Conservation (phyloP, 2,797 vertebrate genomes). For the Chloroceryle amazona region DNA sequence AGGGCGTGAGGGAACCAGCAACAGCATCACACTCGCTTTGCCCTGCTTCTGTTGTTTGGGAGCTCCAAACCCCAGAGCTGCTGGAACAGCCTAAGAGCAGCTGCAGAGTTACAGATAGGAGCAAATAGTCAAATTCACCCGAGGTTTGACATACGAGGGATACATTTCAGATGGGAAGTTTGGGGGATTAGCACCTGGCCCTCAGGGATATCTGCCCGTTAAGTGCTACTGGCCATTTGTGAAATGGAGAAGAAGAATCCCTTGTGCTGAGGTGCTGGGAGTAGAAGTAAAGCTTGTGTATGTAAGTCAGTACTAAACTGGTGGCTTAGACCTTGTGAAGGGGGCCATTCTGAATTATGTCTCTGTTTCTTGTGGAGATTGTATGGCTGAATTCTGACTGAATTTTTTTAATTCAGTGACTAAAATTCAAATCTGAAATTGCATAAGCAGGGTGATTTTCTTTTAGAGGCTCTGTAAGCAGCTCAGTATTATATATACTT, state of each 20-base stretch:
- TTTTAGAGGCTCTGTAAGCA: not conserved
- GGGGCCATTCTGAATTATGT: not conserved
- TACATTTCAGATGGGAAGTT: not conserved
- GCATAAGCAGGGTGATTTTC: not conserved
- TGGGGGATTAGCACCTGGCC: not conserved
- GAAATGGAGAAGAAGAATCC: not conserved
- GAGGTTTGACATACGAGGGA: not conserved
- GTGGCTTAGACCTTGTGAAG: not conserved
- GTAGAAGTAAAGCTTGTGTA: not conserved
- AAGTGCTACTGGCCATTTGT: fast-evolving
- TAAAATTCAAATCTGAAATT: not conserved
- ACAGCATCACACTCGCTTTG: not conserved
- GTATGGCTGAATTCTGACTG: not conserved
- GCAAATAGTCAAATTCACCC: not conserved
- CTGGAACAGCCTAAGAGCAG: not conserved
- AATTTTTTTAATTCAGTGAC: not conserved
- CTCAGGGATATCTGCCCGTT: not conserved
- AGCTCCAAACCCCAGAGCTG: not conserved
- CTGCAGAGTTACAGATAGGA: not conserved
- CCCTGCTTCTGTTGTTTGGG: not conserved
- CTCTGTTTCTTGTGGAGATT: not conserved
- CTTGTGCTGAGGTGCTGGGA: not conserved
- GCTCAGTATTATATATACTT: not conserved
- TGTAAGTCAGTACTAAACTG: not conserved
- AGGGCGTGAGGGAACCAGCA: not conserved